Evolutionary conservation across 2,888 invertebrate species (phyloP), one percentile per base, ranked within the genome.

Genomic region (Dendrolimus pini): DNA sequence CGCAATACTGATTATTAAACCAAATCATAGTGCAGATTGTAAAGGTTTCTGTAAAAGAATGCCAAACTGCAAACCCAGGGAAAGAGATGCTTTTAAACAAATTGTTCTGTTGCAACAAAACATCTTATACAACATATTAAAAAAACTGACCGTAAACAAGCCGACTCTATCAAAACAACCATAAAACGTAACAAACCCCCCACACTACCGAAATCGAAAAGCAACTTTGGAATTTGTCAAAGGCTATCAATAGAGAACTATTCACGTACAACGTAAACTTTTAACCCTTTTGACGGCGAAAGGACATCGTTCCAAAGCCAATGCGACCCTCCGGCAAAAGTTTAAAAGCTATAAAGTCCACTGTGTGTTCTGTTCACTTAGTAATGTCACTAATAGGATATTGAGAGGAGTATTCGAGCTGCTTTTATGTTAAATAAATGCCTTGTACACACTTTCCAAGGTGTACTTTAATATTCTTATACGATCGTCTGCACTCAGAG

Each of bases 141-240:
- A 30, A 30, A 30, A 30, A 30, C 30, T 30, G 30, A 30, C 6
- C 30, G 6, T 30, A 30, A 30, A 30, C 30, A 30, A 30, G 30
- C 3, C 30, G 30, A 30, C 30, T 30, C 30, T 30, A 30, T 30
- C 30, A 30, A 9, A 47, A 47, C 47, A 47, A 47, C 8, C 47
- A 47, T 47, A 12, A 7, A 59, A 62, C 58, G 56, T 56, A 47
- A 47, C 47, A 47, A 8, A 47, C 0, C 47, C 9, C 9, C 47
- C 3, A 9, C 47, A 47, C 47, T 47, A 47, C 9, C 6, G 9
- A 47, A 47, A 56, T 59, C 56, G 56, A 58, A 56, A 70, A 66
- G 67, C 63, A 58, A 47, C 65, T 66, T 61, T 56, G 62, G 64
- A 64, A 68, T 70, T 69, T 68, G 67, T 65, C 60, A 61, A 47